Evolutionary conservation across 1,140 invertebrate genomes (phyloP), one percentile per base, ranked within the genome.

Genomic region (Orius insidiosus): DNA sequence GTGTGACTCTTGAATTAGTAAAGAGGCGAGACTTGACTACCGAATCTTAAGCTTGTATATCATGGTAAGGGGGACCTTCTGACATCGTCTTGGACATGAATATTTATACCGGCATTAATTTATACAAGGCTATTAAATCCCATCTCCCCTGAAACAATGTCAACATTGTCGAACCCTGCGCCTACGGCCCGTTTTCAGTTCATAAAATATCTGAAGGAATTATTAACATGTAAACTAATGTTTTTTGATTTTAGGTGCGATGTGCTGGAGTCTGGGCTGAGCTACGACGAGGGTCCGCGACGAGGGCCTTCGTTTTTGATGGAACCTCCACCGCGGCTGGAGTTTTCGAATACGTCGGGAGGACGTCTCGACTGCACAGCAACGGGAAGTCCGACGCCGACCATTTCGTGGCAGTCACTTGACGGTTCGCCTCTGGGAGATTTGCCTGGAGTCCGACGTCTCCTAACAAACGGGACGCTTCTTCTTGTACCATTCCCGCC

Each of bases 301-400:
- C 69, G 74, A 38, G 80, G 79, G 4, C 82, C 81, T 9, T 68
- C 72, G 43, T 84, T 85, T 58, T 68, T 80, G 18, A 74, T 78
- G 60, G 80, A 85, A 56, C 80, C 80, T 24, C 76, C 80, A 14
- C 69, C 72, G 36, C 67, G 69, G 39, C 63, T 83, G 13, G 77
- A 80, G 54, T 85, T 84, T 60, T 78, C 79, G 38, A 85, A 85
- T 62, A 78, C 76, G 33, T 73, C 68, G 49, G 78, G 78, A 41
- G 75, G 75, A n/a, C 72, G 76, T 71, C 62, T 85, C 43, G 78
- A 83, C 59, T 85, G 81, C 59, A 73, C 76, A 3, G 79, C 78
- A 18, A 74, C 75, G 41, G 80, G 80, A 46, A 76, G 68, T 58
- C 84, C 83, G 5, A 67, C 71, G 45, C 82, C 83, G 2, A 72